Evolutionary conservation across 2,797 vertebrate species (phyloP).

Genomic region (Rachycentron canadum): DNA sequence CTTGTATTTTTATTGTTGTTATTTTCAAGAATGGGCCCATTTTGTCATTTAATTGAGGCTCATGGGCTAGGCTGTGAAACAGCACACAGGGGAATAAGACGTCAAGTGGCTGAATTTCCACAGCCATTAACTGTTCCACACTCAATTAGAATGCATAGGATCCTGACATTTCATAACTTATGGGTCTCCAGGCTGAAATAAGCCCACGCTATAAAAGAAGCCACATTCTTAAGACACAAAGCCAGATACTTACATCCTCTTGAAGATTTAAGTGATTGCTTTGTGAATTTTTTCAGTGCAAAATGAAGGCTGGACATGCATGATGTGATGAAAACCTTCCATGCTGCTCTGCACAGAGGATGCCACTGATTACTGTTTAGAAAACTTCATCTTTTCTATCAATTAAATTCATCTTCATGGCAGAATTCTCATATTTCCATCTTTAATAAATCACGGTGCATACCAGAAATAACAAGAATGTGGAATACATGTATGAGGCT

Average conservation of each 20-base stretch:
- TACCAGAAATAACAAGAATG: constrained; percentile 91
- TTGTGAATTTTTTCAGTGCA: constrained; percentile 71
- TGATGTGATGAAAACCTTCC: constrained; percentile 68
- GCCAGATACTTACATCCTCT: constrained; percentile 80
- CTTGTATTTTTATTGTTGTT: constrained; percentile 87
- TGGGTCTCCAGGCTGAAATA: constrained; percentile 86
- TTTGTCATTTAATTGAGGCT: constrained; percentile 90
- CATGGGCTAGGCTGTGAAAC: constrained; percentile 84
- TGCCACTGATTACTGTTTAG: constrained; percentile 81
- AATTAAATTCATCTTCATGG: constrained; percentile 90
- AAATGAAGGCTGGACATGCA: constrained; percentile 70
- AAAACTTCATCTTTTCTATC: constrained; percentile 87
- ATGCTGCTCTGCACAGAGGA: constrained; percentile 56
- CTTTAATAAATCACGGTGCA: constrained; percentile 92
- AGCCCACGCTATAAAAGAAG: constrained; percentile 80
- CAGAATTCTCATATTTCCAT: constrained; percentile 87
- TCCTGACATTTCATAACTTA: constrained; percentile 89
- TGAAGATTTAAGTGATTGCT: constrained; percentile 80
- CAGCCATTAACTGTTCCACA: constrained; percentile 88
- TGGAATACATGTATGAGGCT: constrained; percentile 87
- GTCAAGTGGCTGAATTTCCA: constrained; percentile 88
- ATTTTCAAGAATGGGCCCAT: constrained; percentile 86
- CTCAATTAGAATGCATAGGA: constrained; percentile 92
- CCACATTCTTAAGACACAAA: constrained; percentile 77
- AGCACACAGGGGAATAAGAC: constrained; percentile 85